Evolutionary conservation across 1,140 invertebrate genomes (phyloP), one percentile per base, ranked within the genome.

Genomic region (Zaprionus inermis): DNA sequence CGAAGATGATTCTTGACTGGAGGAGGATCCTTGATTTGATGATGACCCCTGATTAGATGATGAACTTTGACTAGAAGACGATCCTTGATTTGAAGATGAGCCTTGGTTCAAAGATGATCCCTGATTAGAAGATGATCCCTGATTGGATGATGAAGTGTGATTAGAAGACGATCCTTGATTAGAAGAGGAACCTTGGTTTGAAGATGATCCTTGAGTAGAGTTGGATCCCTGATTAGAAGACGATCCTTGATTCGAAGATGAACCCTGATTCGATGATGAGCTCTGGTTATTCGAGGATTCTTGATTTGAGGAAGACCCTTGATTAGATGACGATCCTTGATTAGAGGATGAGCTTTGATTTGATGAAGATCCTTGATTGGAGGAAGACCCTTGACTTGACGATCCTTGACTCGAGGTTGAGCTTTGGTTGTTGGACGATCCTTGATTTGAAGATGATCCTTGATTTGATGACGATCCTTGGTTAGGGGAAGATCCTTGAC

Each of bases 221-320:
- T 9, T 81, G 70, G 79, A 72, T 14, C 59, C 46, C n/a, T 80
- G 75, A 12, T 54, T 80, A 0, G 79, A 79, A 0, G 78, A 72
- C 0, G 81, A 81, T 11, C 71, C 63, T 28, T 83, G 74, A 36
- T 74, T 74, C 0, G 63, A 59, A 0, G 57, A 73, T 0, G 69
- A 73, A n/a, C 63, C 36, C 20, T 77, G 54, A 7, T 66, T 65
- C 0, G 65, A 73, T 0, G 71, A 70, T 0, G 78, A 76, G 11
- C 63, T 51, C 55, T 76, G 73, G 11, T 12, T 78, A 0, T n/a
- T n/a, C n/a, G 64, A 64, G 0, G 64, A 57, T 12, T 46, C 57
- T 44, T 76, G 61, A 59, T 72, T 76, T 0, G 74, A 58, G 0
- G 73, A 70, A 2, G 41, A 65, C 3, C 38, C 38, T n/a, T 64